These are phyloP conservation scores for Cathartes aura DNA, from an alignment of 2,113 vertebrate species.

Conservation along the genomic window DNA sequence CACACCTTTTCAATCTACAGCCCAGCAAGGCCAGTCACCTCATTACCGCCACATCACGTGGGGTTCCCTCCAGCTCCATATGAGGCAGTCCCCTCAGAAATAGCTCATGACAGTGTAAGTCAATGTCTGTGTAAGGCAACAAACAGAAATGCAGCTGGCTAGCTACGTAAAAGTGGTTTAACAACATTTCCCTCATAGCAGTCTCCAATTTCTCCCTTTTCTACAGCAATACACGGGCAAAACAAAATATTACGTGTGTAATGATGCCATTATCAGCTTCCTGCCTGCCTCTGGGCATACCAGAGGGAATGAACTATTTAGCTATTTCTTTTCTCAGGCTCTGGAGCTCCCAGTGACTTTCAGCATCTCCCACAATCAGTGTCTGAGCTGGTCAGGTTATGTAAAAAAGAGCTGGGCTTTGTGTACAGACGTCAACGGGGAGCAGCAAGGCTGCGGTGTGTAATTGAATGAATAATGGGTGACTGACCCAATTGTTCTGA, in stretches of 20 bases:
- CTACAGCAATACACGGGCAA: neutral
- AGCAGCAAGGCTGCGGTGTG: neutral
- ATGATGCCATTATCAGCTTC: neutral
- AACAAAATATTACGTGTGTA: neutral
- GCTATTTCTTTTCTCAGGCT: neutral
- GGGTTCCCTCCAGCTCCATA: neutral
- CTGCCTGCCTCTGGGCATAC: neutral
- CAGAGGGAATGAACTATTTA: neutral
- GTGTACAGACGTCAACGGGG: neutral
- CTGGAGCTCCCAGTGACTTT: neutral
- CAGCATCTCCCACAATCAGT: neutral
- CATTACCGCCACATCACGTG: neutral
- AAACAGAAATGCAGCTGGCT: neutral
- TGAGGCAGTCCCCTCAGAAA: neutral
- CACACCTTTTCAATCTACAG: neutral
- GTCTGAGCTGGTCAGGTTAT: neutral
- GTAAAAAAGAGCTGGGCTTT: slow-evolving; percentile 3
- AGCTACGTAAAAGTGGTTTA: neutral
- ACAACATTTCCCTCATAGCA: neutral
- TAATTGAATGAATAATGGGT: slow-evolving; percentile 34
- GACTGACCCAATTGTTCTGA: slow-evolving; percentile 12
- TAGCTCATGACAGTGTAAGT: neutral
- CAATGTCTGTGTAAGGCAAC: neutral
- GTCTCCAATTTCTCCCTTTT: neutral
- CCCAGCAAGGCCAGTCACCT: neutral